A percentile compares a stretch with the other conserved stretches of the same genome.
Evolutionary conservation across 2,888 invertebrate species (phyloP).

Genomic region (Rhogogaster chlorosoma): DNA sequence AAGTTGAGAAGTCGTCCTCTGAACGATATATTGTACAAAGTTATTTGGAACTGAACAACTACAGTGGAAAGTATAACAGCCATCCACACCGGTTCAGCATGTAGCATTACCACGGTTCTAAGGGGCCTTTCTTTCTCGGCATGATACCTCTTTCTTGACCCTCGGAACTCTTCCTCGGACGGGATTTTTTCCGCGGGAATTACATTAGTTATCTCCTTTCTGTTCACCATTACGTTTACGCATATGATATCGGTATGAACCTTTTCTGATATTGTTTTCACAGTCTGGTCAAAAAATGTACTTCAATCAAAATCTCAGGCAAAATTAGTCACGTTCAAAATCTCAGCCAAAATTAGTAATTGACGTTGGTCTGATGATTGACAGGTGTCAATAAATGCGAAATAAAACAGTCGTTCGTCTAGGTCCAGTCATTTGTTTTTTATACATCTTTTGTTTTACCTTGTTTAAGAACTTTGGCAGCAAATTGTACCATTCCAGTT

Average conservation of each 20-base stretch:
- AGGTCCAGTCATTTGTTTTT: not conserved
- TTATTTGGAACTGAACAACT: conserved; percentile 1
- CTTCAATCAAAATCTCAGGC: too few relatives aligned
- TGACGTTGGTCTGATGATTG: not conserved
- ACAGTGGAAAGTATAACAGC: conserved; percentile 22
- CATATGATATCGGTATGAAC: not conserved
- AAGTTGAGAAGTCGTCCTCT: conserved; percentile 4
- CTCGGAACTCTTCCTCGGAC: not conserved
- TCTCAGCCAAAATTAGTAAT: not conserved
- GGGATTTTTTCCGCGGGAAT: not conserved
- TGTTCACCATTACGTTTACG: not conserved
- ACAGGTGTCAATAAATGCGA: not conserved
- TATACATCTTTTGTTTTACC: not conserved
- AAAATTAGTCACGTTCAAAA: not conserved
- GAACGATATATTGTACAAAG: conserved; percentile 18
- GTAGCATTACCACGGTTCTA: conserved; percentile 28
- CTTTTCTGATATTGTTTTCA: too few relatives aligned
- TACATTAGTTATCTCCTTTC: not conserved
- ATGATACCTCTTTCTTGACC: not conserved
- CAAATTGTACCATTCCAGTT: too few relatives aligned
- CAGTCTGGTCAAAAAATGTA: too few relatives aligned
- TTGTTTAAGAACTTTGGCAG: not conserved
- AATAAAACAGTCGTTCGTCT: not conserved
- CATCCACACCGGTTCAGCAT: conserved; percentile 31
- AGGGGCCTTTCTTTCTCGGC: conserved; percentile 20